Conservation (phyloP, 2,888 invertebrate genomes). For the Hirtodrosophila alboralis region DNA sequence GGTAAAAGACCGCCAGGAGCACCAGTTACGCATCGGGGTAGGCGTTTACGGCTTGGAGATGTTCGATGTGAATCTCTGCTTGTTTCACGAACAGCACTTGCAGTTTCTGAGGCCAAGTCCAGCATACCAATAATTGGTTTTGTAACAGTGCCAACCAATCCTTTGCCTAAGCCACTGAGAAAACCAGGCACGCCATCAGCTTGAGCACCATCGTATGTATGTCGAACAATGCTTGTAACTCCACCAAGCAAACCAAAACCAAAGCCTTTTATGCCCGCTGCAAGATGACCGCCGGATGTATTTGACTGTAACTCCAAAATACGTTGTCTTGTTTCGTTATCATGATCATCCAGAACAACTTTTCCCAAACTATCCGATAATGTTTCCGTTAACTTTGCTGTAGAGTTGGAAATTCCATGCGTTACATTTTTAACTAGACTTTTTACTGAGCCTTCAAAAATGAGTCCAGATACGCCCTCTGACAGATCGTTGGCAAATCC, state of each 20-base stretch:
- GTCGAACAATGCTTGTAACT: conserved; percentile 93
- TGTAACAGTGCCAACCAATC: conserved; percentile 96
- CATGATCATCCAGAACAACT: conserved; percentile 94
- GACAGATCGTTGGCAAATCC: conserved; percentile 98
- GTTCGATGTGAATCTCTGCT: conserved; percentile 89
- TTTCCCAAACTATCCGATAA: conserved; percentile 95
- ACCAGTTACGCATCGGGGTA: conserved; percentile 90
- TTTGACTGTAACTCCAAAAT: conserved; percentile 87
- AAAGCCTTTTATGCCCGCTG: conserved; percentile 96
- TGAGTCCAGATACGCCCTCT: conserved; percentile 95
- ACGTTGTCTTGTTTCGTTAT: conserved; percentile 94
- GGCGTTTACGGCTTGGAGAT: conserved; percentile 88
- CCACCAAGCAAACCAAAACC: conserved; percentile 97
- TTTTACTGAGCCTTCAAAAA: conserved; percentile 96
- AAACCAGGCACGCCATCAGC: conserved; percentile 91
- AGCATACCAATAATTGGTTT: conserved; percentile 98
- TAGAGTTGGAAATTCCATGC: conserved; percentile 98
- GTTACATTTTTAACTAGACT: conserved; percentile 97
- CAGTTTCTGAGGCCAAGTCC: conserved; percentile 97
- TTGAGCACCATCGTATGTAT: conserved; percentile 95
- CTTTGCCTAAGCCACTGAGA: conserved; percentile 92
- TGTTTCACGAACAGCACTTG: conserved; percentile 94
- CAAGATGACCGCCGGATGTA: conserved; percentile 90
- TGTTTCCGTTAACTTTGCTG: conserved; percentile 97
- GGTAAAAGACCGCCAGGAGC: conserved; percentile 94